Evolutionary conservation across 2,113 vertebrate genomes (phyloP), one percentile per base, ranked within the genome.

Genomic region (Hymenochirus boettgeri): DNA sequence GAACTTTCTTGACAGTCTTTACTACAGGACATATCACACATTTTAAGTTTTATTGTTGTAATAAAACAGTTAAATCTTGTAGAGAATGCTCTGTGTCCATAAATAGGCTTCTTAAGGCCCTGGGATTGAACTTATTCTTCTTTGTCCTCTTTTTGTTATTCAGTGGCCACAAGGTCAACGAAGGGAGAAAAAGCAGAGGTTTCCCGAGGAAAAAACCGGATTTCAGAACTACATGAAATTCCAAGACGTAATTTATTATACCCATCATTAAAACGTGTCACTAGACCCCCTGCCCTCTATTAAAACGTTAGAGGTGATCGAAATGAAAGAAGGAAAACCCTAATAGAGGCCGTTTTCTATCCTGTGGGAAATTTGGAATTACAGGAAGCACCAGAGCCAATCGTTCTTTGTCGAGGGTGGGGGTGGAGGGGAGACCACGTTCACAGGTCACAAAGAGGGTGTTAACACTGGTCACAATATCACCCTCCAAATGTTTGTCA

Each of bases 241-340:
- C 54, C 54, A 57, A 52, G 42, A 35, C 39, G 31, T 33, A 58
- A 45, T 59, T 58, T 67, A 66, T 66, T 33, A 59, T 47, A 51
- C 26, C 59, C 39, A 18, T 17, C 24, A 52, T 65, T 65, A 65
- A 65, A 56, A 55, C 17, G 54, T 66, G 64, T 67, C 56, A 58
- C 55, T 67, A 67, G 59, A 67, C 31, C 33, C 64, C 33, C 55
- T 67, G 64, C 58, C 64, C 64, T 52, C 55, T 23, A 37, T 45
- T 67, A 67, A 67, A 35, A 59, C 29, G 55, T 42, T 55, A 67
- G 64, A 58, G 64, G 64, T 58, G 64, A 67, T 67, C 64, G 51
- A 58, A 67, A 67, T 52, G 5, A n/a, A 55, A 29, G 17, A 26
- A 48, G 27, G 57, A 59, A 58, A 52, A 21, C 55, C 19, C 56